Percentiles rank a stretch among this genome's conserved stretches.
Conservation (phyloP, 37 sponge, comb jelly and placozoan genomes). For the Corticium candelabrum region DNA sequence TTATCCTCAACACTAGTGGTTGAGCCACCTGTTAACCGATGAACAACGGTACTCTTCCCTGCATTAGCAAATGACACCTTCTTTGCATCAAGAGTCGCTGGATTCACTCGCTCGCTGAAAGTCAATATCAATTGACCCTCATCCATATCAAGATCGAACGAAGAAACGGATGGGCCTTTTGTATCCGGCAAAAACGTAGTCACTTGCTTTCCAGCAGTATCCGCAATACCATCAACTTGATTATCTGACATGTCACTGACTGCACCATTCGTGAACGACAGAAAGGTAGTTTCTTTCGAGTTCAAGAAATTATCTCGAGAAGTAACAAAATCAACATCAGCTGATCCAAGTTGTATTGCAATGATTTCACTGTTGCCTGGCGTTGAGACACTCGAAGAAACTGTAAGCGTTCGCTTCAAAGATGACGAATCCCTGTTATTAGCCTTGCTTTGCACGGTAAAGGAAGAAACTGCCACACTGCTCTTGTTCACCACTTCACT, state of each 20-base stretch:
- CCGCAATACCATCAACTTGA: background rate
- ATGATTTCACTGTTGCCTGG: background rate
- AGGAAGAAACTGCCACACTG: slow-evolving; percentile 9
- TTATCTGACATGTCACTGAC: background rate
- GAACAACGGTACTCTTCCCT: background rate
- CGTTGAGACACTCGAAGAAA: background rate
- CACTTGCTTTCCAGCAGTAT: background rate
- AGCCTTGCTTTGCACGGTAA: slow-evolving; percentile 39
- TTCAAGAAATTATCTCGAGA: slow-evolving; percentile 37
- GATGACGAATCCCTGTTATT: background rate
- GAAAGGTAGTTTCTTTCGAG: slow-evolving; percentile 14
- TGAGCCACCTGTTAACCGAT: slow-evolving; percentile 46
- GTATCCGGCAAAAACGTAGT: too few relatives aligned
- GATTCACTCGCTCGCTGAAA: slow-evolving; percentile 72
- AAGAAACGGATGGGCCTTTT: slow-evolving; percentile 36
- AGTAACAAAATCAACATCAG: slow-evolving; percentile 9
- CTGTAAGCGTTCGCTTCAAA: background rate
- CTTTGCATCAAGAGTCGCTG: slow-evolving; percentile 46
- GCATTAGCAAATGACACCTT: slow-evolving; percentile 13
- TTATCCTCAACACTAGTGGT: slow-evolving; percentile 21
- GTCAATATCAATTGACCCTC: slow-evolving; percentile 42
- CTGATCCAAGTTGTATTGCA: background rate
- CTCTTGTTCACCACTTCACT: slow-evolving; percentile 48
- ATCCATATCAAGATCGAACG: slow-evolving; percentile 56
- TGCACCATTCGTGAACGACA: background rate